These are phyloP conservation scores for Pangasianodon gigas DNA, from an alignment of 2,113 vertebrate species.

Conservation along the genomic window DNA sequence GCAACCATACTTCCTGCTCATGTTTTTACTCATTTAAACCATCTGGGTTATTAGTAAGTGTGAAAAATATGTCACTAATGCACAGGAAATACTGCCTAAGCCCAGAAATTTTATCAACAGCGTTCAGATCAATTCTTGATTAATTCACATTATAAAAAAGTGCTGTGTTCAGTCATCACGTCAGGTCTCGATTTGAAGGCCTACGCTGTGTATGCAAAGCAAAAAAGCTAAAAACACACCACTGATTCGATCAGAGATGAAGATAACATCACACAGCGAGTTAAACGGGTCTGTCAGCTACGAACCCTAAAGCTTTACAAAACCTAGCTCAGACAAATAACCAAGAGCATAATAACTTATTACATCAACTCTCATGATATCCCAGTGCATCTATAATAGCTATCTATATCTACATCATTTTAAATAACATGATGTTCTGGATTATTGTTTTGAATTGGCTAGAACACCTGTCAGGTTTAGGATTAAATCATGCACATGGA, in stretches of 20 bases:
- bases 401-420: background rate
- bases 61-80: background rate
- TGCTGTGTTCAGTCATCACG: background rate
- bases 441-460: background rate
- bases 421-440: background rate
- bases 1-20: too few relatives aligned
- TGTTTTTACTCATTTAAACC: background rate
- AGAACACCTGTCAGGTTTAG: background rate
- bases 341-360: background rate
- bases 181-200: background rate
- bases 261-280: background rate
- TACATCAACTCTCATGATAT: background rate
- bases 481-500: background rate
- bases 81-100: background rate
- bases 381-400: background rate
- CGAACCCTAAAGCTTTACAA: background rate
- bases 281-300: background rate
- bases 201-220: background rate
- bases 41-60: background rate
- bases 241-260: background rate
- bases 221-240: background rate
- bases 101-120: background rate
- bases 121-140: background rate
- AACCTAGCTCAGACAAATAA: background rate
- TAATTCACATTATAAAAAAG: background rate